Percentiles rank a stretch among this genome's conserved stretches.
Conservation (phyloP, 35 echinoderm and acorn worm genomes). For the Heliocidaris tuberculata region DNA sequence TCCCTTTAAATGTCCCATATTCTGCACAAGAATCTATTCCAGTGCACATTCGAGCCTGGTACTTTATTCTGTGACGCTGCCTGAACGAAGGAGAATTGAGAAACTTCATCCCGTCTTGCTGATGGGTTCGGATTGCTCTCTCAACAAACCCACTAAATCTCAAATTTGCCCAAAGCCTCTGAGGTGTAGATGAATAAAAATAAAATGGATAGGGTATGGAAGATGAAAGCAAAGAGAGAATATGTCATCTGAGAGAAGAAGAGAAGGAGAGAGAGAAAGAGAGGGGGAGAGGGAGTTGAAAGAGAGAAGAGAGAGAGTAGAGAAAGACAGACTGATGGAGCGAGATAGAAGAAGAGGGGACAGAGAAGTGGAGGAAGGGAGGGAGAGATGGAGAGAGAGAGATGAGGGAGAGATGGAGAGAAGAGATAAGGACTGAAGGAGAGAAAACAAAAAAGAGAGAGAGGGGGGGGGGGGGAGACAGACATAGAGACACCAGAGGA, state of each 20-base stretch:
- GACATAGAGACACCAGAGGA: background rate
- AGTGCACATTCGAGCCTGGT: background rate
- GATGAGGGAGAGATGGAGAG: background rate
- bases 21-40: background rate
- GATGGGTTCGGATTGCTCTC: constrained; percentile 13
- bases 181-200: constrained; percentile 18
- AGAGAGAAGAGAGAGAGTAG: background rate
- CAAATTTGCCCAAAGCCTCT: constrained; percentile 23
- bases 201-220: background rate
- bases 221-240: background rate
- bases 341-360: background rate
- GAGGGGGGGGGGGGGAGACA: background rate
- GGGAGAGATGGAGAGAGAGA: background rate
- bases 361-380: background rate
- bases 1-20: background rate
- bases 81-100: background rate
- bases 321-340: background rate
- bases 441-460: background rate
- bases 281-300: background rate
- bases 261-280: background rate
- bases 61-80: background rate
- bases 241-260: background rate
- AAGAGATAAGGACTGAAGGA: background rate
- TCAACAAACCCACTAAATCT: constrained; percentile 39
- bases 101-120: constrained; percentile 5